Conservation (phyloP, 2,113 vertebrate genomes). For the Pungitius pungitius region DNA sequence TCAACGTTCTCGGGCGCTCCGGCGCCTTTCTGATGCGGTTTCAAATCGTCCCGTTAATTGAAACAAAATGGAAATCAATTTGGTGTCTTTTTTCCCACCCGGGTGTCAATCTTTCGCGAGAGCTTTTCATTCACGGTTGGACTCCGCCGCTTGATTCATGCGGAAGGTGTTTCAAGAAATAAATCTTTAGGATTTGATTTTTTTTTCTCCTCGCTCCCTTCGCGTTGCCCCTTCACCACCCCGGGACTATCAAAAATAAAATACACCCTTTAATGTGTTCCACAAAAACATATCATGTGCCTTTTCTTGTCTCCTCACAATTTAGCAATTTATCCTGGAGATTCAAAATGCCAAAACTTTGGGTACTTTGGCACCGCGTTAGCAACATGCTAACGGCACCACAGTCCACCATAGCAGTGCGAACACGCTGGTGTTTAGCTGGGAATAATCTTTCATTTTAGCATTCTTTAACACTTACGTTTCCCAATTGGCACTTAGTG, state of each 20-base stretch:
- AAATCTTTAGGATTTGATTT: background rate
- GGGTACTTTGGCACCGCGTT: background rate
- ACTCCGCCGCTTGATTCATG: background rate
- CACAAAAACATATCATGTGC: background rate
- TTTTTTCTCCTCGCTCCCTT: background rate
- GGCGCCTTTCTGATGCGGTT: slow-evolving; percentile 17
- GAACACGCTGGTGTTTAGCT: background rate
- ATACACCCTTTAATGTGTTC: background rate
- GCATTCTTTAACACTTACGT: background rate
- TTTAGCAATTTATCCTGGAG: background rate
- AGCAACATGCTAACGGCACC: background rate
- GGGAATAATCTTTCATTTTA: background rate
- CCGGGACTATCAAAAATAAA: slow-evolving; percentile 8
- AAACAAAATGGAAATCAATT: slow-evolving; percentile 47
- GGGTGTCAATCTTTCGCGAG: background rate
- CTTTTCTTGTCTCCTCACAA: background rate
- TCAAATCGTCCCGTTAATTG: slow-evolving; percentile 29
- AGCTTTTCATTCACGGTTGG: background rate
- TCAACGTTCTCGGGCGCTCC: background rate
- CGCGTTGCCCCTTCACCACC: background rate
- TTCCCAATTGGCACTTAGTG: background rate
- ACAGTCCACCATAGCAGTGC: background rate
- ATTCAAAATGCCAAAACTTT: background rate
- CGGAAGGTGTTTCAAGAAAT: background rate
- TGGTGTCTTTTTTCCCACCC: background rate